A percentile compares a stretch with the other conserved stretches of the same genome.
These are phyloP conservation scores for Hartigia nigra DNA, from an alignment of 2,888 invertebrate genomes.

Conservation along the genomic window DNA sequence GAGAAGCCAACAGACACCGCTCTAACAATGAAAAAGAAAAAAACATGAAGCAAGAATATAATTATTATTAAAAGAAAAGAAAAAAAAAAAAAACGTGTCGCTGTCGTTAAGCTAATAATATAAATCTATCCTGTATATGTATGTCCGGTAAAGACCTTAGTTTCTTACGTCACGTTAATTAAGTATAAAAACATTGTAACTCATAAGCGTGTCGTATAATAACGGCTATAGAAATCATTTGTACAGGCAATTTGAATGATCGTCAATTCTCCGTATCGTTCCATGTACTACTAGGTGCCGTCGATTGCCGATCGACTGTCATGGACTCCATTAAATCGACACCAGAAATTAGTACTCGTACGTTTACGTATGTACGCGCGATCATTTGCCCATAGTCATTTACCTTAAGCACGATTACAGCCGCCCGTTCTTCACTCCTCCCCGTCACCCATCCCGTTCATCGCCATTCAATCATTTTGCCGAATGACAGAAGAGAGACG, in stretches of 20 bases:
- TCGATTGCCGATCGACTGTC: background rate
- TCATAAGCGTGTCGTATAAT: too few species aligned
- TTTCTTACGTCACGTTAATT: background rate
- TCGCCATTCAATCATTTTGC: background rate
- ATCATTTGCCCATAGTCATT: background rate
- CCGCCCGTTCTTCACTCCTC: background rate
- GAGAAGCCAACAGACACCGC: background rate
- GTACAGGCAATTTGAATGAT: background rate
- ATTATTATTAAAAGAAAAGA: too few species aligned
- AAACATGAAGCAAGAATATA: background rate
- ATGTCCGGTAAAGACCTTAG: background rate
- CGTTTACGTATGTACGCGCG: background rate
- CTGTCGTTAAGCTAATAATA: background rate
- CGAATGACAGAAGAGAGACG: background rate
- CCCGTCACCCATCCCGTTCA: background rate
- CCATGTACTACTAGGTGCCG: background rate
- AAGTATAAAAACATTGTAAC: background rate
- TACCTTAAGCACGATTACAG: background rate
- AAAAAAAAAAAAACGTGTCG: background rate
- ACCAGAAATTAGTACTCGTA: background rate
- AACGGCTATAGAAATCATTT: background rate
- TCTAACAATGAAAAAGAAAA: background rate
- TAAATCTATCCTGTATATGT: background rate
- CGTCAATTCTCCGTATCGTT: background rate
- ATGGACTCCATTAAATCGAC: background rate